These are phyloP conservation scores for Acipenser ruthenus DNA, from an alignment of 2,797 vertebrate genomes.

Conservation along the genomic window DNA sequence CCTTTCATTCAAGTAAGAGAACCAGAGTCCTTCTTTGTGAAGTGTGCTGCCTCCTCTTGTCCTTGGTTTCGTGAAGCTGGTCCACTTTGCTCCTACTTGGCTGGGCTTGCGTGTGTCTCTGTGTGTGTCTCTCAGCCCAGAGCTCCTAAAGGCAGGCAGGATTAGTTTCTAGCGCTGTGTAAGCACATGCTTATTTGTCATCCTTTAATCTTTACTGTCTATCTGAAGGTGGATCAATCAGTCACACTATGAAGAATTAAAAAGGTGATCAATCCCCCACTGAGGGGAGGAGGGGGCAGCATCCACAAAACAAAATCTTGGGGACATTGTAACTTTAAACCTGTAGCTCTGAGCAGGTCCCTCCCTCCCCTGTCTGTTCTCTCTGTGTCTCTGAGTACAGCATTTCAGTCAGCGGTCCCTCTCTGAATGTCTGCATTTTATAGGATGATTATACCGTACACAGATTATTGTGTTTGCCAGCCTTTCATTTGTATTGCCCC, in stretches of 20 bases:
- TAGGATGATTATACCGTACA: slow-evolving; percentile 5
- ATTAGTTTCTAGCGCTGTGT: slow-evolving; percentile 74
- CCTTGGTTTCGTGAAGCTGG: background rate
- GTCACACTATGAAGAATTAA: slow-evolving; percentile 58
- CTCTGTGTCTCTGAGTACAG: slow-evolving; percentile 26
- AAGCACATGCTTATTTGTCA: slow-evolving; percentile 78
- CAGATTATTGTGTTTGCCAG: slow-evolving; percentile 45
- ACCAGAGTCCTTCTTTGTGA: too few species aligned
- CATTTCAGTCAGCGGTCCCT: slow-evolving; percentile 41
- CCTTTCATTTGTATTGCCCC: slow-evolving; percentile 43
- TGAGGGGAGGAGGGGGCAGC: background rate
- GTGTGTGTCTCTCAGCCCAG: slow-evolving; percentile 38
- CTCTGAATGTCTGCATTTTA: slow-evolving; percentile 34
- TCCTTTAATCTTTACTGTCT: slow-evolving; percentile 94
- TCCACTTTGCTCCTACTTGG: background rate
- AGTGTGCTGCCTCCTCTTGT: too few species aligned
- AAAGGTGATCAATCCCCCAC: slow-evolving; percentile 30
- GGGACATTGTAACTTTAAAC: slow-evolving; percentile 44
- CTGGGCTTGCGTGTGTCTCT: slow-evolving; percentile 5
- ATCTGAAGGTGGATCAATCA: slow-evolving; percentile 66
- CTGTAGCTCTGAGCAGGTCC: slow-evolving; percentile 14
- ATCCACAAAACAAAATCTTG: background rate
- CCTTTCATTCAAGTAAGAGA: too few species aligned
- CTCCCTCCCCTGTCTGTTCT: slow-evolving; percentile 8
- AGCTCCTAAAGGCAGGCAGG: slow-evolving; percentile 55